A percentile compares a stretch with the other conserved stretches of the same genome.
Evolutionary conservation across 2,888 invertebrate genomes (phyloP).

Genomic region (Phaedon cochleariae): DNA sequence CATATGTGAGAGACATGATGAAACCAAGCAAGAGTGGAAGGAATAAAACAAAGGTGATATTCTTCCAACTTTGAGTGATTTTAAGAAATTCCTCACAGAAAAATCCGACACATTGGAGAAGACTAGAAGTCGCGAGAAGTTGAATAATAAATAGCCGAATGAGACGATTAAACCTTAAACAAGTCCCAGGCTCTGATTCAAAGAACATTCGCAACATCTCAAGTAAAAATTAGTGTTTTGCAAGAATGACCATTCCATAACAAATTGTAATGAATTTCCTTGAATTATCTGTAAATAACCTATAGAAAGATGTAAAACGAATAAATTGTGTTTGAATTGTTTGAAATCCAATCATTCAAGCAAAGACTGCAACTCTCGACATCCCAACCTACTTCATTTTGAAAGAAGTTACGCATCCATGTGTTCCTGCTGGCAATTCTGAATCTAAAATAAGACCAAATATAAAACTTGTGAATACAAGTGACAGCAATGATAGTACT

Average conservation of each 20-base stretch:
- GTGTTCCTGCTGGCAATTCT: not conserved
- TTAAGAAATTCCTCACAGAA: not conserved
- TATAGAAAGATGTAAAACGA: not conserved
- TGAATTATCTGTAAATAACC: not conserved
- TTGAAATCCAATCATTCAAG: slow-evolving; percentile 7
- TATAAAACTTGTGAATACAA: no score
- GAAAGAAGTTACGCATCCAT: not conserved
- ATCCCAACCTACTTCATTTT: slow-evolving; percentile 4
- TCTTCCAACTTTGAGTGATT: not conserved
- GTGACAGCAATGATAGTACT: not conserved
- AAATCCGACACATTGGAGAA: not conserved
- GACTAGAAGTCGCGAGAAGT: not conserved
- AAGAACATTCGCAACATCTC: not conserved
- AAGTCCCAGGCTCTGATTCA: not conserved
- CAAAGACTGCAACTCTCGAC: slow-evolving; percentile 9
- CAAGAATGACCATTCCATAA: slow-evolving; percentile 6
- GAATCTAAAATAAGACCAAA: not conserved
- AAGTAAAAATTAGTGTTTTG: not conserved
- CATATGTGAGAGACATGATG: slow-evolving; percentile 10
- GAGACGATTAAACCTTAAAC: not conserved
- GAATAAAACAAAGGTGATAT: slow-evolving; percentile 6
- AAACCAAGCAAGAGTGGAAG: slow-evolving; percentile 10
- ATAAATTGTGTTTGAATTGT: slow-evolving; percentile 2
- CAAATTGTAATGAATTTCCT: slow-evolving; percentile 4
- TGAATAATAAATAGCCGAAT: not conserved